Evolutionary conservation across 2,888 invertebrate genomes (phyloP).

Genomic region (Lomographa bimaculata): DNA sequence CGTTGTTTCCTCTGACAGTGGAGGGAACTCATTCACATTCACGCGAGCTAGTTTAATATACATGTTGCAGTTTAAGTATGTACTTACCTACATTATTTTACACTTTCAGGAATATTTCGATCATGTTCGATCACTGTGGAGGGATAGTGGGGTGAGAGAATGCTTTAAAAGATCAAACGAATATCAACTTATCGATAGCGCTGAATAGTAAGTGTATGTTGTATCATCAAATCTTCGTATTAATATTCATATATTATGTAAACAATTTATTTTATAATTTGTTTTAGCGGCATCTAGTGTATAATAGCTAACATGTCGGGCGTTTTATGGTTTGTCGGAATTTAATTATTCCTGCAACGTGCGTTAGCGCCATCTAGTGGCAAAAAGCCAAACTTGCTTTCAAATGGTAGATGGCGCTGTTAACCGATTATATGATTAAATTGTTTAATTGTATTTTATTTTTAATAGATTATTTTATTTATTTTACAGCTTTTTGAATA

Average conservation of each 20-base stretch:
- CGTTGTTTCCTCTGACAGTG: too few relatives aligned
- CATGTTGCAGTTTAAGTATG: too few relatives aligned
- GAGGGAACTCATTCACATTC: too few relatives aligned
- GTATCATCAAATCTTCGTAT: too few relatives aligned
- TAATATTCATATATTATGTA: too few relatives aligned
- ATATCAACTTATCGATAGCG: conserved; percentile 91
- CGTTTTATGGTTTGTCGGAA: not conserved
- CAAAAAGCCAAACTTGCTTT: not conserved
- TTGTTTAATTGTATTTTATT: too few relatives aligned
- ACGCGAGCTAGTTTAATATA: too few relatives aligned
- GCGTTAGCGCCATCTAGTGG: too few relatives aligned
- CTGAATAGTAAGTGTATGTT: conserved; percentile 92
- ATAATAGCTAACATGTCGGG: not conserved
- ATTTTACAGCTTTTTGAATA: conserved; percentile 87
- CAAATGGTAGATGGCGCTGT: conserved; percentile 26
- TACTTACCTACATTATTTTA: too few relatives aligned
- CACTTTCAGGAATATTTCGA: conserved; percentile 89
- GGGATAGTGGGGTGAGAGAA: conserved; percentile 87
- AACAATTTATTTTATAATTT: too few relatives aligned
- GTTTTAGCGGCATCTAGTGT: conserved; percentile 25
- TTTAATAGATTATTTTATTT: not conserved
- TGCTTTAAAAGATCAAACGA: conserved; percentile 89
- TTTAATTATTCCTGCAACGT: too few relatives aligned
- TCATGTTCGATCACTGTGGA: conserved; percentile 86
- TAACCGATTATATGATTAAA: too few relatives aligned